phyloP scores from a whole-genome alignment of 1,140 invertebrate genomes.

The Philaenus spumarius region DNA sequence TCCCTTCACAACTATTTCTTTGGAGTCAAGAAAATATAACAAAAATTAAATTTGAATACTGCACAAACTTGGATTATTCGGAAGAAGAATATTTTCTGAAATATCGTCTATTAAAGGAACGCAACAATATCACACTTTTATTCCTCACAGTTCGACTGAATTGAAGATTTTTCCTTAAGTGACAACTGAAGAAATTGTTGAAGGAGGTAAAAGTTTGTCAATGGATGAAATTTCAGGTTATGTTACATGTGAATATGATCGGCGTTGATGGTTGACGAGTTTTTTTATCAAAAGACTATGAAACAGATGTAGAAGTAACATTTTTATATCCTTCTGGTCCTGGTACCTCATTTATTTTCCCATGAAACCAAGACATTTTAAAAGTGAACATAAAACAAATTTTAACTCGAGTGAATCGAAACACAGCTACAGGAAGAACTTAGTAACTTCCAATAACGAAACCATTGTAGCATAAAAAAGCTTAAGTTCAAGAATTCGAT shows the following conservation, averaged over 20 bases:
- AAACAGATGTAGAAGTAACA: no score
- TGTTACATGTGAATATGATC: slow-evolving; percentile 2
- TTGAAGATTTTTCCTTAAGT: no score
- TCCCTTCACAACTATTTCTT: background rate
- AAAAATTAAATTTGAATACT: no score
- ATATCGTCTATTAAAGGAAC: no score
- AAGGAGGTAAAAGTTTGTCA: background rate
- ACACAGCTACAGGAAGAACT: background rate
- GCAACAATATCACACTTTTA: no score
- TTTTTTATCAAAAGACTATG: background rate
- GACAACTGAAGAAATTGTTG: slow-evolving; percentile 5
- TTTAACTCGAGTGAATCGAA: background rate
- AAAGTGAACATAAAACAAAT: slow-evolving; percentile 2
- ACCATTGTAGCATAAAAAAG: no score
- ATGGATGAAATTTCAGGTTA: no score
- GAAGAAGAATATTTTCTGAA: no score
- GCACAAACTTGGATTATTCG: no score
- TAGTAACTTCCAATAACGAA: background rate
- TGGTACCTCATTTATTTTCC: background rate
- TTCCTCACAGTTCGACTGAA: no score
- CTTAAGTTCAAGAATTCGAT: no score
- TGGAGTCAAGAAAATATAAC: slow-evolving; percentile 2
- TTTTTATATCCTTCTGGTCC: background rate
- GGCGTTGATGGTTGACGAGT: background rate
- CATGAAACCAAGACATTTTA: background rate